Evolutionary conservation across 2,113 vertebrate species (phyloP).

Genomic region (Nothobranchius kuhntae): DNA sequence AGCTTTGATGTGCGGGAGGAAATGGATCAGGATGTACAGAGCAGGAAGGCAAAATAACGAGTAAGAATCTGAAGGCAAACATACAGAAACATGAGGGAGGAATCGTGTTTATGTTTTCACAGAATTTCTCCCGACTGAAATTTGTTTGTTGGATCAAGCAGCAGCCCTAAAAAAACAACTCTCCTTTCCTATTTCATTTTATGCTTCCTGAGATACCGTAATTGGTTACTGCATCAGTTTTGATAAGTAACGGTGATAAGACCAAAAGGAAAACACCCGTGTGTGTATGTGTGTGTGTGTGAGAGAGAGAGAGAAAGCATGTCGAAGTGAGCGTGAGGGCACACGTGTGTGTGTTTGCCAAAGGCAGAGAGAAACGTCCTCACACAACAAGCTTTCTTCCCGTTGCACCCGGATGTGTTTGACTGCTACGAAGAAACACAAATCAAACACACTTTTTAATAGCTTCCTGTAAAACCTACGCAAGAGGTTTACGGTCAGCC

Average conservation of each 20-base stretch:
- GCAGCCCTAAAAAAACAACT: too few relatives aligned
- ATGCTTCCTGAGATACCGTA: conserved; percentile 63
- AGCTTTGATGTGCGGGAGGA: conserved; percentile 19
- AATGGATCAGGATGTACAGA: conserved; percentile 15
- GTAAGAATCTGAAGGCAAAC: background rate
- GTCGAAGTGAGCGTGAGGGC: background rate
- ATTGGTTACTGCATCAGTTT: conserved; percentile 61
- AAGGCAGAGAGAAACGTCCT: conserved; percentile 36
- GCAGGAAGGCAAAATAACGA: background rate
- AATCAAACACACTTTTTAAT: conserved; percentile 16
- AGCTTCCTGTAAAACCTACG: conserved; percentile 15
- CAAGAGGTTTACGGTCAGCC: conserved; percentile 19
- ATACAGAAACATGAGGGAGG: background rate
- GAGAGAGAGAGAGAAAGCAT: background rate
- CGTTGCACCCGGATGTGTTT: conserved; percentile 16
- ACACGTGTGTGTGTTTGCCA: conserved; percentile 32
- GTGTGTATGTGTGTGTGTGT: background rate
- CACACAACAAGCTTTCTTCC: conserved; percentile 32
- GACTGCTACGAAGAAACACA: conserved; percentile 30
- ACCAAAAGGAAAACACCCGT: conserved; percentile 14
- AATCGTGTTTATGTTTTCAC: background rate
- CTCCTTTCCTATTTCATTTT: conserved; percentile 38
- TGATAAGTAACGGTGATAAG: conserved; percentile 53
- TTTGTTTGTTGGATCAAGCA: conserved; percentile 44
- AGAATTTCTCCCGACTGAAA: background rate